Conservation (phyloP, 2,888 invertebrate species). For the Lacanobia oleracea region DNA sequence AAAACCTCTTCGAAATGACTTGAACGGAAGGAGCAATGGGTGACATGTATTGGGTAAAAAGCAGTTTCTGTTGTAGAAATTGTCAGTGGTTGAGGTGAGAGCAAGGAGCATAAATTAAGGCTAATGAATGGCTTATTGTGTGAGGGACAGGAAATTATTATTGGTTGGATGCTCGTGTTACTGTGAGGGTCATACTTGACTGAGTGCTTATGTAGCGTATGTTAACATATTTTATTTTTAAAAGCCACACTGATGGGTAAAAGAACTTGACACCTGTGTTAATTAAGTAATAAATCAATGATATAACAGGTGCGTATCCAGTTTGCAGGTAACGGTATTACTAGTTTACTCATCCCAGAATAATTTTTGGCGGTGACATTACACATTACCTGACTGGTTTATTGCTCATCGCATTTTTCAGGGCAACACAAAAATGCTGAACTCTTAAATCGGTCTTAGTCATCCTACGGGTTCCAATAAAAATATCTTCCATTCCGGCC, state of each 20-base stretch:
- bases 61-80: conserved; percentile 69
- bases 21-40: conserved; percentile 69
- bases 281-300: conserved; percentile 23
- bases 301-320: conserved; percentile 1
- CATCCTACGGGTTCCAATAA: not conserved
- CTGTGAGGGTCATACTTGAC: conserved; percentile 72
- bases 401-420: conserved; percentile 9
- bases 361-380: not conserved
- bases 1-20: conserved; percentile 63
- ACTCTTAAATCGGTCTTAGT: conserved; percentile 4
- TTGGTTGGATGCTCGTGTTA: conserved; percentile 81
- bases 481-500: not conserved
- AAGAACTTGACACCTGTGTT: conserved; percentile 3
- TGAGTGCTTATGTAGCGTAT: conserved; percentile 40
- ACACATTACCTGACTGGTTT: conserved; percentile 3
- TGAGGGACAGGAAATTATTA: conserved; percentile 88
- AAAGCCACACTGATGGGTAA: not conserved
- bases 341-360: not conserved
- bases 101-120: conserved; percentile 89
- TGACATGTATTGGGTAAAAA: conserved; percentile 61
- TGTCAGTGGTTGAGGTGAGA: conserved; percentile 81
- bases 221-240: conserved; percentile 17
- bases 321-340: conserved; percentile 14
- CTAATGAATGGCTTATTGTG: conserved; percentile 90
- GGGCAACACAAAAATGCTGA: conserved; percentile 4